These are phyloP conservation scores for Zophobas atratus DNA, from an alignment of 1,140 invertebrate genomes.

Conservation along the genomic window DNA sequence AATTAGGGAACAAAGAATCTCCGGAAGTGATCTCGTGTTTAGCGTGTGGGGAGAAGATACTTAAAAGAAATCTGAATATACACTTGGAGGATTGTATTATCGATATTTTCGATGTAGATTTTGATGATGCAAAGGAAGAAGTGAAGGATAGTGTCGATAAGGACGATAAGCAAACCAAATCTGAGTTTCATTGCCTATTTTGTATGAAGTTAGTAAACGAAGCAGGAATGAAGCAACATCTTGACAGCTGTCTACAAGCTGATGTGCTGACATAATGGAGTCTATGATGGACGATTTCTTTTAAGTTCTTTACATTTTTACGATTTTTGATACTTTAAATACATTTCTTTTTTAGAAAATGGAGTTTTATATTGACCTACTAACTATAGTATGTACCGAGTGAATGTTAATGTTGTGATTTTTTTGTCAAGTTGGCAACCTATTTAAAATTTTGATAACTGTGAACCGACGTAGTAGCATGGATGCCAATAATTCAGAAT, in stretches of 20 bases:
- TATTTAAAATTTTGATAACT: too few relatives aligned
- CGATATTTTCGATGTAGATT: neutral
- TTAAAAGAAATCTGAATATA: slow-evolving; percentile 28
- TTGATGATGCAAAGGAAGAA: too few relatives aligned
- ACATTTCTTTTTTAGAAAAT: neutral
- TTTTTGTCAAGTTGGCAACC: too few relatives aligned
- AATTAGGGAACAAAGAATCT: slow-evolving; percentile 54
- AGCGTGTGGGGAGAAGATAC: slow-evolving; percentile 73
- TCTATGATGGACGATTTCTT: slow-evolving; percentile 31
- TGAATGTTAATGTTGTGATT: too few relatives aligned
- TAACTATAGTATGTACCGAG: too few relatives aligned
- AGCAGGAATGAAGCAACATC: neutral
- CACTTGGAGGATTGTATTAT: neutral
- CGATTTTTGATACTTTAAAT: slow-evolving; percentile 12
- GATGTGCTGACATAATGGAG: slow-evolving; percentile 12
- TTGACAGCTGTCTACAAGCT: neutral
- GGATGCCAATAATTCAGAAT: too few relatives aligned
- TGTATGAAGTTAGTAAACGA: neutral
- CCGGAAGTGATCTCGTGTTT: slow-evolving; percentile 70
- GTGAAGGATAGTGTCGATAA: neutral
- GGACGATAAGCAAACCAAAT: neutral
- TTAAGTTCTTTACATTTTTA: slow-evolving; percentile 27
- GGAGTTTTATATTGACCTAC: neutral
- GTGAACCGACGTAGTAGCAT: too few relatives aligned
- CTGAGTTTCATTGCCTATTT: neutral